Evolutionary conservation across 2,113 vertebrate species (phyloP).

Genomic region (Enhydra lutris): DNA sequence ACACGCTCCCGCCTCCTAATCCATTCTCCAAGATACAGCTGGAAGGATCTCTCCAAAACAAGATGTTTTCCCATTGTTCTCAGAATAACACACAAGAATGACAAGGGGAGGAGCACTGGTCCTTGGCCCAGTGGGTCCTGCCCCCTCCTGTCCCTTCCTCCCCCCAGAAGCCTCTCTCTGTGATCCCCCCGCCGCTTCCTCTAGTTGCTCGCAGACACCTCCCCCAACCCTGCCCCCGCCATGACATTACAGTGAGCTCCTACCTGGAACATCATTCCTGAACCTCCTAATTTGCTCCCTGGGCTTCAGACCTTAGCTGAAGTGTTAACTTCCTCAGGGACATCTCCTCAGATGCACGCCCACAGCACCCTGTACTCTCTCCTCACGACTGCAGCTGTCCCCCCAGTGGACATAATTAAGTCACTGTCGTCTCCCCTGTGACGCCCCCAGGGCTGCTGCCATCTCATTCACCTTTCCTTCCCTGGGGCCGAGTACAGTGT

Average conservation of each 20-base stretch:
- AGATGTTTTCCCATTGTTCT: neutral
- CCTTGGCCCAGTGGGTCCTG: neutral
- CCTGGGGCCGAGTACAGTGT: no score
- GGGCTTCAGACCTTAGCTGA: neutral
- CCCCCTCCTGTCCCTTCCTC: neutral
- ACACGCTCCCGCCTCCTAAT: neutral
- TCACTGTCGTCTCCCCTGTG: neutral
- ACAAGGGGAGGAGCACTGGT: neutral
- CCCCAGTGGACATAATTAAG: neutral
- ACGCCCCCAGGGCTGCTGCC: neutral
- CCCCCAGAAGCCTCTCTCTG: neutral
- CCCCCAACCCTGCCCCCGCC: no score
- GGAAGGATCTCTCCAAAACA: neutral
- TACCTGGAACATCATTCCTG: neutral
- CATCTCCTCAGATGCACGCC: neutral
- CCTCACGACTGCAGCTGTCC: neutral
- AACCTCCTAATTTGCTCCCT: neutral
- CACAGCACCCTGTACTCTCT: neutral
- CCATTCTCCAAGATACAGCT: neutral
- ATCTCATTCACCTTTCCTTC: neutral
- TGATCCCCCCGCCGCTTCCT: neutral
- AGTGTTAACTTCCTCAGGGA: neutral
- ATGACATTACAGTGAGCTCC: fast-evolving
- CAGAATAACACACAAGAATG: neutral
- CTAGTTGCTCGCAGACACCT: neutral